Evolutionary conservation across 2,888 invertebrate genomes (phyloP).

Genomic region (Neoaliturus tenellus): DNA sequence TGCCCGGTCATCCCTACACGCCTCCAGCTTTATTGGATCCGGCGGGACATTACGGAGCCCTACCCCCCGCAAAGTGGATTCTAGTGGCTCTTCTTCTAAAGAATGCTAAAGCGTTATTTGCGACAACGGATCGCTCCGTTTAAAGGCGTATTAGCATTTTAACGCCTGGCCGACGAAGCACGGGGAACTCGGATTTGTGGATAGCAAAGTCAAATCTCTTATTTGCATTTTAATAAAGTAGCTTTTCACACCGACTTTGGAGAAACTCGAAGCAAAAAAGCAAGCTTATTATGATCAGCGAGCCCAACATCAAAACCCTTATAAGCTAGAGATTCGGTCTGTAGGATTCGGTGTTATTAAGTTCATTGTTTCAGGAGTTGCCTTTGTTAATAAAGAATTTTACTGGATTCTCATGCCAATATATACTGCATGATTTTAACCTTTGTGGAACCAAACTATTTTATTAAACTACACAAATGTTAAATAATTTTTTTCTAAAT

Average conservation of each 20-base stretch:
- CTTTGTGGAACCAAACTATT: no score
- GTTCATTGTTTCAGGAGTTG: neutral
- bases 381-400: neutral
- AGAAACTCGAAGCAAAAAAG: neutral
- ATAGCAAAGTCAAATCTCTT: neutral
- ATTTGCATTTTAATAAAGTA: slow-evolving; percentile 29
- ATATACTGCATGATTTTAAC: no score
- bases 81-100: neutral
- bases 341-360: neutral
- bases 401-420: neutral
- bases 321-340: neutral
- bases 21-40: slow-evolving; percentile 17
- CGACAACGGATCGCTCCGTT: neutral
- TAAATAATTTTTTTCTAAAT: no score
- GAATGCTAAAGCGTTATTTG: neutral
- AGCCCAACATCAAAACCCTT: neutral
- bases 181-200: neutral
- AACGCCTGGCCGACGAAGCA: slow-evolving; percentile 5
- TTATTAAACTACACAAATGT: no score
- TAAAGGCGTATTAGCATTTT: slow-evolving; percentile 7
- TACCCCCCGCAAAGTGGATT: neutral
- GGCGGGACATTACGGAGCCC: neutral
- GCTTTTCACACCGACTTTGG: slow-evolving; percentile 14
- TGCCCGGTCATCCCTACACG: slow-evolving; percentile 30
- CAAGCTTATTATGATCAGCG: neutral